These are phyloP conservation scores for Sterna hirundo DNA, from an alignment of 2,113 vertebrate genomes.

Conservation along the genomic window DNA sequence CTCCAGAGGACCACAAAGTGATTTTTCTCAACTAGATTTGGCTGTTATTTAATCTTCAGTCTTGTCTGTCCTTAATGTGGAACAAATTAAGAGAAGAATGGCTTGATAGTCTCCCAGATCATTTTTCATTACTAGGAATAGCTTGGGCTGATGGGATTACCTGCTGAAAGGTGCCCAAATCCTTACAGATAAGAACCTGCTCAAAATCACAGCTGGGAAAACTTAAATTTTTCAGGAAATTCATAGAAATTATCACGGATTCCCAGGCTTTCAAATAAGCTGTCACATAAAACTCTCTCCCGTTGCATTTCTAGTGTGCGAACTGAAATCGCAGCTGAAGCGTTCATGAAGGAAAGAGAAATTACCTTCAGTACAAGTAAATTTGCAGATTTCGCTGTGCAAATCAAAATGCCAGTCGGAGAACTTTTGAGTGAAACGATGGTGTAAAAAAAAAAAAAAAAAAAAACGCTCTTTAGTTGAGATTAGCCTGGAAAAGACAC, in stretches of 20 bases:
- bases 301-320: neutral
- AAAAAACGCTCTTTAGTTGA: neutral
- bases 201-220: neutral
- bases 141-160: neutral
- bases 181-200: neutral
- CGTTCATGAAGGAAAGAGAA: neutral
- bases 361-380: neutral
- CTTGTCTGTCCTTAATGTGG: neutral
- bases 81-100: neutral
- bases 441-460: neutral
- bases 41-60: neutral
- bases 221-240: neutral
- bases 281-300: neutral
- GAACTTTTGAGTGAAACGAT: neutral
- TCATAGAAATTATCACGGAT: fast-evolving
- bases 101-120: neutral
- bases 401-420: neutral
- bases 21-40: neutral
- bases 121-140: neutral
- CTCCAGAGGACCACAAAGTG: neutral
- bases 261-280: neutral
- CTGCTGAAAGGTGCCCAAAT: neutral
- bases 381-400: neutral
- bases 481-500: neutral
- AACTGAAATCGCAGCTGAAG: neutral